Evolutionary conservation across 2,113 vertebrate species (phyloP), one percentile per base, ranked within the genome.

Genomic region (Psittacara wagleri): DNA sequence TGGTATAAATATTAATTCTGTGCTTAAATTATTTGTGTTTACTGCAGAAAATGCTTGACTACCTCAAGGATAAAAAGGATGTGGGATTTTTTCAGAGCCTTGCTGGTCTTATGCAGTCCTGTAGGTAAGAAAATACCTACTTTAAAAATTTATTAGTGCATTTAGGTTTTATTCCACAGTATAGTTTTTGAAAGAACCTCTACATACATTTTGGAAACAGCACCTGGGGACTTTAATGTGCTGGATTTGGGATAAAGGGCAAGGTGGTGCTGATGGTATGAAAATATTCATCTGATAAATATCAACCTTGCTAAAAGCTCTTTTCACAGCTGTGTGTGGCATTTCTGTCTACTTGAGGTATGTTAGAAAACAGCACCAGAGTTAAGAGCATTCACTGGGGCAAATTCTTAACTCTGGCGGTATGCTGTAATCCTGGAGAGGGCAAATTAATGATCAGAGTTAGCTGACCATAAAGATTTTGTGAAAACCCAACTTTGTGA

Each of bases 81-180:
- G 99, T 99, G 67, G 99, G 99, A 11, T 99, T 99, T 92, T 99
- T 99, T 92, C 99, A 99, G 96, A 99, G 99, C 77, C 98, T 99
- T 92, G 99, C 99, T 18, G 99, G 99, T 74, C 98, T 99, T 67
- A 99, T 99, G 99, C 99, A 99, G 97, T 99, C 98, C 17, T 99
- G 99, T 98, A 99, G 99, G 99, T 99, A 98, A 98, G 97, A 59
- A 68, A 62, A 31, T 14, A 28, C 7, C 2, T 8, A n/a, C 24
- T 57, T 86, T 7, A 33, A 92, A 55, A 57, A 17, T 12, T 4
- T 27, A 22, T 76, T 84, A 20, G 41, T 49, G 4, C 12, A 80
- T 86, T 74, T 70, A 24, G 39, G 3, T 69, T 83, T 87, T 55
- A 35, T 83, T 75, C 18, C 6, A 17, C 6, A 19, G 64, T 13